phyloP scores from a whole-genome alignment of 2,888 invertebrate genomes.

The Rugalucina vietnamica region DNA sequence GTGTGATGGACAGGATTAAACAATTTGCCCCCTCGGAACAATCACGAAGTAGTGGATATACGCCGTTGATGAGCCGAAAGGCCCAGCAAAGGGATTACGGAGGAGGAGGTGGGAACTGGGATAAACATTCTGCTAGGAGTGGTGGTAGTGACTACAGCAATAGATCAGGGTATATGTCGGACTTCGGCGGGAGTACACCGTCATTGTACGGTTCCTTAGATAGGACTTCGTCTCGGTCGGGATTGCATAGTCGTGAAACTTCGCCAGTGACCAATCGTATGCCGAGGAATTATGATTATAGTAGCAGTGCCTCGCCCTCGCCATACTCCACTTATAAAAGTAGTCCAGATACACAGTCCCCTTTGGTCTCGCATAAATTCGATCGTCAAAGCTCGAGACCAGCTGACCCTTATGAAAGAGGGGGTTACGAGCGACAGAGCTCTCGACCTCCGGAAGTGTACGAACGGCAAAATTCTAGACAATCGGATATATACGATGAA shows the following conservation, averaged over 20 bases:
- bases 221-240: slow-evolving; percentile 74
- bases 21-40: slow-evolving; percentile 57
- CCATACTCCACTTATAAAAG: slow-evolving; percentile 76
- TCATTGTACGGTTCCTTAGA: slow-evolving; percentile 77
- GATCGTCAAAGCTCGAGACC: slow-evolving; percentile 72
- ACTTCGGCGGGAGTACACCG: slow-evolving; percentile 77
- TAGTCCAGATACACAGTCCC: slow-evolving; percentile 66
- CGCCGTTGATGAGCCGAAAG: slow-evolving; percentile 64
- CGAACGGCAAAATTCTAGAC: slow-evolving; percentile 14
- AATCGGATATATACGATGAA: slow-evolving; percentile 1
- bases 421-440: slow-evolving; percentile 68
- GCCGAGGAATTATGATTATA: slow-evolving; percentile 76
- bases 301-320: slow-evolving; percentile 77
- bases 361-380: slow-evolving; percentile 68
- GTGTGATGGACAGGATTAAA: slow-evolving; percentile 73
- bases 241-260: slow-evolving; percentile 75
- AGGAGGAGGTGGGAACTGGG: slow-evolving; percentile 58
- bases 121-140: slow-evolving; percentile 68
- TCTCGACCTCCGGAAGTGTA: slow-evolving; percentile 68
- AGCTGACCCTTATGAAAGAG: slow-evolving; percentile 61
- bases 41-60: slow-evolving; percentile 68
- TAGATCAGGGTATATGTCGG: slow-evolving; percentile 78
- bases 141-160: slow-evolving; percentile 72
- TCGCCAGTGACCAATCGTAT: slow-evolving; percentile 75
- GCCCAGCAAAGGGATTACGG: slow-evolving; percentile 59